These are phyloP conservation scores for Temnothorax ravouxi DNA, from an alignment of 2,888 invertebrate genomes.

Conservation along the genomic window DNA sequence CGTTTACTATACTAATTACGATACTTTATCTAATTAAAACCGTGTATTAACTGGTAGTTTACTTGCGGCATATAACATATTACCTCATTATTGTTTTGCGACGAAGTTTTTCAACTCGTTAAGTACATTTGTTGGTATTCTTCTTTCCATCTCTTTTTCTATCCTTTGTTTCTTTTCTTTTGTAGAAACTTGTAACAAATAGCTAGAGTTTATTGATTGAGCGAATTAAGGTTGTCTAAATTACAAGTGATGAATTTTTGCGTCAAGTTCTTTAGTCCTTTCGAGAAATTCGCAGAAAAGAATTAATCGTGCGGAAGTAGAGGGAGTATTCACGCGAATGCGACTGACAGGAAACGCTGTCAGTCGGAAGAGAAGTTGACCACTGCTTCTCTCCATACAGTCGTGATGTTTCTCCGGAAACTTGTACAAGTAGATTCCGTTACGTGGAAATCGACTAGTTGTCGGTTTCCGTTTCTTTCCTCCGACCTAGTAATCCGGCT, in stretches of 20 bases:
- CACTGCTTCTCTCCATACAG: slow-evolving; percentile 18
- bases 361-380: slow-evolving; percentile 18
- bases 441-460: slow-evolving; percentile 29
- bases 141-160: not conserved
- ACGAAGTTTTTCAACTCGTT: slow-evolving; percentile 27
- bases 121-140: slow-evolving; percentile 30
- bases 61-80: slow-evolving; percentile 12
- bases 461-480: slow-evolving; percentile 41
- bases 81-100: slow-evolving; percentile 31
- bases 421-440: slow-evolving; percentile 24
- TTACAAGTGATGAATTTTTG: not conserved
- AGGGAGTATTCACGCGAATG: not conserved
- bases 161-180: not conserved
- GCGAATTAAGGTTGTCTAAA: not conserved
- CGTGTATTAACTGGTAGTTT: slow-evolving; percentile 31
- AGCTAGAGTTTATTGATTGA: slow-evolving; percentile 2
- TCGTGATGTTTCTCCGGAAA: slow-evolving; percentile 29
- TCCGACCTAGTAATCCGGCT: slow-evolving; percentile 11
- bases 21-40: slow-evolving; percentile 51
- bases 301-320: slow-evolving; percentile 11
- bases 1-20: slow-evolving; percentile 45
- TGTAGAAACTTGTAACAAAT: not conserved
- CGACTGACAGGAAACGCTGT: slow-evolving; percentile 15
- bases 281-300: slow-evolving; percentile 13
- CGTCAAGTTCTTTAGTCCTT: not conserved